Conservation (phyloP, 2,797 vertebrate genomes). For the Esox masquinongy region DNA sequence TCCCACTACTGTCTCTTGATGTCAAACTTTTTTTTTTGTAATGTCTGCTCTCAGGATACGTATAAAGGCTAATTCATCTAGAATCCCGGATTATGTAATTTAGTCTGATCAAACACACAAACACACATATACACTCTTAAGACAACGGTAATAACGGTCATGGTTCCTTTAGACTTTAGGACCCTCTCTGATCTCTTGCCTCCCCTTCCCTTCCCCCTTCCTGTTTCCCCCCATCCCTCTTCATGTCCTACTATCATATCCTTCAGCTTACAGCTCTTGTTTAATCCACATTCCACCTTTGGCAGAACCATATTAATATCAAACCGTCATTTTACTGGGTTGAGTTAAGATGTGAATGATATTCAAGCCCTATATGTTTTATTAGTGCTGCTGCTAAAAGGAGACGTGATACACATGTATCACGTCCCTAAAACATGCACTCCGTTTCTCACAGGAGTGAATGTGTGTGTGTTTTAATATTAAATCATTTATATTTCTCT, state of each 20-base stretch:
- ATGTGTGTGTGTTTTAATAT: slow-evolving; percentile 37
- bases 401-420: no score
- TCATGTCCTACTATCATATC: neutral
- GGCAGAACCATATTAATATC: neutral
- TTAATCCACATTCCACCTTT: neutral
- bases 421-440: no score
- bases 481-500: slow-evolving; percentile 69
- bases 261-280: neutral
- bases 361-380: no score
- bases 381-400: no score
- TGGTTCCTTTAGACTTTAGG: neutral
- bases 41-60: slow-evolving; percentile 90
- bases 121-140: neutral
- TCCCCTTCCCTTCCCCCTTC: neutral
- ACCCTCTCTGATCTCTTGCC: neutral
- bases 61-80: slow-evolving; percentile 90
- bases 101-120: slow-evolving; percentile 75
- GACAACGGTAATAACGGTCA: neutral
- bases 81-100: slow-evolving; percentile 96
- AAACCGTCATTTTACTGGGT: neutral
- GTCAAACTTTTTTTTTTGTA: no score
- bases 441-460: no score
- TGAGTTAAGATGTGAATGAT: neutral
- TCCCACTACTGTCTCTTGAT: slow-evolving; percentile 38
- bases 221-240: neutral